Evolutionary conservation across 2,797 vertebrate genomes (phyloP), one percentile per base, ranked within the genome.

Genomic region (Anguilla marmorata): DNA sequence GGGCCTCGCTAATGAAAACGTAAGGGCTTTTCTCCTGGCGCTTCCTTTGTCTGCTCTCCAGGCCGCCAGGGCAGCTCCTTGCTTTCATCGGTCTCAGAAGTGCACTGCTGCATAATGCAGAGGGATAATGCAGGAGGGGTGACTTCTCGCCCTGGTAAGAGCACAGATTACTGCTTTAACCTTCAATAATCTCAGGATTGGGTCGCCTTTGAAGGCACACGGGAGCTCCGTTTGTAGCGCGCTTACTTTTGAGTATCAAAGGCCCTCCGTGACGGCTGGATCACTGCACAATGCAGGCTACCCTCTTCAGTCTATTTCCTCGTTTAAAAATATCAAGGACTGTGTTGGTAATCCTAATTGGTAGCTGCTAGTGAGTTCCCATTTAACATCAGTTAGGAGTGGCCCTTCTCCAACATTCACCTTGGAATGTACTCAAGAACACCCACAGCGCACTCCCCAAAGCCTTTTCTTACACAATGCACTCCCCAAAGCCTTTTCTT

Each of bases 271-370:
- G 87, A 84, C 60, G 74, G 79, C 88, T 76, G n/a, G 12, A 85
- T 79, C 85, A 74, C 86, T 84, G n/a, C 83, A 88, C 89, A 89
- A 69, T 24, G 82, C 37, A 74, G 66, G 72, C 50, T 87, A 85
- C 85, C 85, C 79, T 91, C 52, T n/a, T 89, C 85, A 86, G 86
- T 91, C 87, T 87, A 90, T 85, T 52, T 83, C 48, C 86, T 93
- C 89, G 92, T 92, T 93, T 91, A 90, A 79, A 84, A 89, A 83
- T 88, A 90, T 85, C 85, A 89, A 86, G 85, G 82, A 45, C 88
- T 90, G 88, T 88, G 72, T 89, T 91, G 90, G 92, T 90, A 87
- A 91, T 88, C 80, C 63, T 87, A 91, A 92, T 87, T 92, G 89
- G 90, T 92, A 88, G 85, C 88, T 92, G 87, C 90, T 60, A 84